A percentile compares a stretch with the other conserved stretches of the same genome.
Conservation (phyloP, 2,888 invertebrate species). For the Mystacides longicornis region DNA sequence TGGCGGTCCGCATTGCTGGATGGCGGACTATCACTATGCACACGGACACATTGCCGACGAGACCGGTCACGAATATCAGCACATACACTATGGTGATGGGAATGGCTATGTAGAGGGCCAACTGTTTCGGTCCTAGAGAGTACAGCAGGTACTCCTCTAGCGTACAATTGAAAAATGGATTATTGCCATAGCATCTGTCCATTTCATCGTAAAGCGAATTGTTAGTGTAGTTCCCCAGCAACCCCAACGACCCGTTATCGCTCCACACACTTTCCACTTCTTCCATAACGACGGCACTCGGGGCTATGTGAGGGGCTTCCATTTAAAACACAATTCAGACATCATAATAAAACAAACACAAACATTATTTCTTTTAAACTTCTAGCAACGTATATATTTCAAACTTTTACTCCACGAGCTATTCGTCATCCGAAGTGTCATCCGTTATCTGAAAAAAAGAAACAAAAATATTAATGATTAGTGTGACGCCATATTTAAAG, state of each 20-base stretch:
- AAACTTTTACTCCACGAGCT: too few species aligned
- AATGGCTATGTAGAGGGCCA: conserved; percentile 49
- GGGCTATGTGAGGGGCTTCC: conserved; percentile 12
- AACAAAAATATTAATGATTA: too few species aligned
- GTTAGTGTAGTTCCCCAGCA: background rate
- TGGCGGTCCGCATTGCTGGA: conserved; percentile 79
- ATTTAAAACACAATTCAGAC: too few species aligned
- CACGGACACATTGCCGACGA: conserved; percentile 76
- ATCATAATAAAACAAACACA: too few species aligned
- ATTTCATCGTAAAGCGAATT: conserved; percentile 5
- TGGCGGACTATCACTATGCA: conserved; percentile 79
- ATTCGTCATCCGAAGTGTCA: too few species aligned
- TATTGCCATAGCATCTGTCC: conserved; percentile 40
- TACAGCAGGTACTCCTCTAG: conserved; percentile 52
- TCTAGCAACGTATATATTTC: too few species aligned
- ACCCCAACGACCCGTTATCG: background rate
- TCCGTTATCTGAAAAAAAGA: too few species aligned
- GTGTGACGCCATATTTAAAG: too few species aligned
- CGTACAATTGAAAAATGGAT: conserved; percentile 48
- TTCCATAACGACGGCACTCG: conserved; percentile 4
- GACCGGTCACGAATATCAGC: conserved; percentile 73
- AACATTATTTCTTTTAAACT: too few species aligned
- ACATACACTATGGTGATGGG: conserved; percentile 64
- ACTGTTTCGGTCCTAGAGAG: conserved; percentile 54
- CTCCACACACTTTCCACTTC: background rate